phyloP scores from a whole-genome alignment of 2,888 invertebrate genomes.

The Eilema griseolum region DNA sequence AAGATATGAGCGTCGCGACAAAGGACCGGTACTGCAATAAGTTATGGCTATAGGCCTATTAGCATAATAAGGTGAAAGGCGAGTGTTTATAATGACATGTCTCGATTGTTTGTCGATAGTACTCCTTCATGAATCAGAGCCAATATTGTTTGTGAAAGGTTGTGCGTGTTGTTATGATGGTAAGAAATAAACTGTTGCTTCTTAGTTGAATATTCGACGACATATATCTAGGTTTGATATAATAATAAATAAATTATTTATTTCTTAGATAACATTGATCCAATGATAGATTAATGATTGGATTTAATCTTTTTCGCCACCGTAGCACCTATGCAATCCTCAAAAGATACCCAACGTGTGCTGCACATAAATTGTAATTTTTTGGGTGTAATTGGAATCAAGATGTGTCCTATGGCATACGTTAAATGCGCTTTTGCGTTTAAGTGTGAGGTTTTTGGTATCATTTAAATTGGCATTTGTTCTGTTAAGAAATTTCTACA shows the following conservation, averaged over 20 bases:
- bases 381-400: no score
- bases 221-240: no score
- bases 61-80: slow-evolving; percentile 67
- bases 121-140: slow-evolving; percentile 35
- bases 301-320: no score
- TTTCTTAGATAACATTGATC: no score
- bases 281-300: no score
- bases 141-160: slow-evolving; percentile 36
- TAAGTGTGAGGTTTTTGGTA: neutral
- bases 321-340: no score
- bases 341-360: no score
- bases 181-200: neutral
- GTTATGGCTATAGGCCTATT: slow-evolving; percentile 54
- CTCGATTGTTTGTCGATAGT: slow-evolving; percentile 45
- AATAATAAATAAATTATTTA: no score
- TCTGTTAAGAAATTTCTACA: no score
- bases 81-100: slow-evolving; percentile 37
- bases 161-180: slow-evolving; percentile 15
- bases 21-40: slow-evolving; percentile 38
- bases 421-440: neutral
- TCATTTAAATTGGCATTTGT: no score
- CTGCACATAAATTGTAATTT: no score
- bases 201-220: neutral
- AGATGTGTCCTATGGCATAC: neutral
- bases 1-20: slow-evolving; percentile 7